A percentile compares a stretch with the other conserved stretches of the same genome.
Evolutionary conservation across 2,797 vertebrate species (phyloP).

Genomic region (Aselliscus stoliczkanus): DNA sequence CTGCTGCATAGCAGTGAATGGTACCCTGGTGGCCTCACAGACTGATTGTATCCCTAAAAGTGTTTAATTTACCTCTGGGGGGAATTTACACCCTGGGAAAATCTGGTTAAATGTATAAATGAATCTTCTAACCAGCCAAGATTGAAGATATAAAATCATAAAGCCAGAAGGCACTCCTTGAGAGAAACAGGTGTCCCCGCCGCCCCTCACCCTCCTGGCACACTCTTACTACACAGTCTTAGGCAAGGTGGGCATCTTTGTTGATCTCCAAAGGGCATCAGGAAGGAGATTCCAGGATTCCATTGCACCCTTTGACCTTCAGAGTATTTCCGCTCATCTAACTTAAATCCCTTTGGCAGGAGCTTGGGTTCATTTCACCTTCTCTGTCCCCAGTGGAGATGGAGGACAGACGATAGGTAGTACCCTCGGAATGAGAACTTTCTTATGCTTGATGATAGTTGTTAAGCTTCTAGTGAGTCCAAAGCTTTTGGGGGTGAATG

Average conservation of each 20-base stretch:
- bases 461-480: background rate
- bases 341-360: background rate
- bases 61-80: slow-evolving; percentile 68
- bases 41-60: slow-evolving; percentile 67
- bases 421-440: background rate
- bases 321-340: background rate
- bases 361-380: background rate
- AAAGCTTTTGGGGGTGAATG: background rate
- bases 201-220: background rate
- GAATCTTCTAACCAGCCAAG: slow-evolving; percentile 66
- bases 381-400: background rate
- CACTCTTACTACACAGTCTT: too few species aligned
- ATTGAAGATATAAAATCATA: slow-evolving; percentile 64
- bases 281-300: background rate
- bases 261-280: background rate
- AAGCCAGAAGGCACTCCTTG: slow-evolving; percentile 12
- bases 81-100: slow-evolving; percentile 65
- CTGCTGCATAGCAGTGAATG: slow-evolving; percentile 54
- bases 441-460: background rate
- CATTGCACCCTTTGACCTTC: background rate
- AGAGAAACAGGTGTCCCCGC: background rate
- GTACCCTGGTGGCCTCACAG: slow-evolving; percentile 68
- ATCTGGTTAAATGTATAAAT: slow-evolving; percentile 68
- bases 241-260: background rate
- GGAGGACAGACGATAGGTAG: background rate